Conservation (phyloP, 1,140 invertebrate genomes). For the Bombus haemorrhoidalis region DNA sequence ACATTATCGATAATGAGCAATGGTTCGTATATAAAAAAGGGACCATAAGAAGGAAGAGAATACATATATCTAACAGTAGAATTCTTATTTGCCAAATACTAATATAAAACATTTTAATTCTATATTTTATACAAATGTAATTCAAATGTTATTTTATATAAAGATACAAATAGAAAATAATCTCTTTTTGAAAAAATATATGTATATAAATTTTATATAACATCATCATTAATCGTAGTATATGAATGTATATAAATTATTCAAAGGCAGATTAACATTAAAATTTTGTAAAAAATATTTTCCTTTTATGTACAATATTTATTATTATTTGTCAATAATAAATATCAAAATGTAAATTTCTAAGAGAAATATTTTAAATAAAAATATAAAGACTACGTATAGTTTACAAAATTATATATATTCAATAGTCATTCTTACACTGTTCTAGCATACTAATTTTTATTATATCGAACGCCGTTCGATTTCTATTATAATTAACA, state of each 20-base stretch:
- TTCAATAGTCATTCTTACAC: not conserved
- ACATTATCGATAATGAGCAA: not conserved
- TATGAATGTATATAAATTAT: not conserved
- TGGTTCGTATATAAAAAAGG: not conserved
- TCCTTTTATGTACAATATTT: not conserved
- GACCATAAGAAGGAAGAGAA: not conserved
- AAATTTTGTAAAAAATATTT: not conserved
- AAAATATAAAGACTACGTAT: not conserved
- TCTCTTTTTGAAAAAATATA: not conserved
- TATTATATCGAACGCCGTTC: not conserved
- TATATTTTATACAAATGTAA: not conserved
- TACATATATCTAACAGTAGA: no score
- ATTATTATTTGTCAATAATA: not conserved
- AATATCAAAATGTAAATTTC: not conserved
- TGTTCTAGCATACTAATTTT: not conserved
- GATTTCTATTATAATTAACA: not conserved
- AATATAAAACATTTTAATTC: not conserved
- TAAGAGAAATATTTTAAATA: not conserved
- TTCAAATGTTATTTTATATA: not conserved
- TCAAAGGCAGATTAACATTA: not conserved
- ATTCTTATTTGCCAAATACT: not conserved
- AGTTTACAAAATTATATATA: conserved; percentile 17
- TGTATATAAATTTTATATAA: not conserved
- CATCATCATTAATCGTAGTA: not conserved
- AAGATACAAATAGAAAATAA: not conserved